Percentiles rank a stretch among this genome's conserved stretches.
Evolutionary conservation across 2,797 vertebrate species (phyloP).

Genomic region (Coluber constrictor): DNA sequence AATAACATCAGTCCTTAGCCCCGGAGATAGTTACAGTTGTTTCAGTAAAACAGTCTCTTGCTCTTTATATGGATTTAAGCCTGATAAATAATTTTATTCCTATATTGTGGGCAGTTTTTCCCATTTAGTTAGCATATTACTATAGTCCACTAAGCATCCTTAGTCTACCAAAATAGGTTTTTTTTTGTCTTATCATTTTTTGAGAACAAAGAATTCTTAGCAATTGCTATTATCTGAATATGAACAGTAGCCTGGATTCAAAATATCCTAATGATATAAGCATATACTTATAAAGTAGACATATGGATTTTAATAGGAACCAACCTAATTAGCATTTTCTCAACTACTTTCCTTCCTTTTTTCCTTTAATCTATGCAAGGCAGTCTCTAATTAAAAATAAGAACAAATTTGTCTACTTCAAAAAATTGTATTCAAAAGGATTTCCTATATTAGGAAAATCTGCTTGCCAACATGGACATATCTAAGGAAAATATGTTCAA

Average conservation of each 20-base stretch:
- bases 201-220: background rate
- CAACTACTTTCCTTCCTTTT: background rate
- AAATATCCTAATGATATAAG: background rate
- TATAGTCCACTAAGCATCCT: background rate
- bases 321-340: background rate
- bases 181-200: background rate
- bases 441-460: background rate
- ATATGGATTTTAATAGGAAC: background rate
- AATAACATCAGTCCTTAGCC: background rate
- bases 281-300: background rate
- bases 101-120: background rate
- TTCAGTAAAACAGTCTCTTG: background rate
- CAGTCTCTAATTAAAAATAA: background rate
- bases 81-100: background rate
- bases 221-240: background rate
- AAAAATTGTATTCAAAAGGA: background rate
- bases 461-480: background rate
- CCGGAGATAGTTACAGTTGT: background rate
- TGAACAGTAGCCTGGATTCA: background rate
- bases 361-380: background rate
- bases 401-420: background rate
- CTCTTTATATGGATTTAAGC: background rate
- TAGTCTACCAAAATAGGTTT: background rate
- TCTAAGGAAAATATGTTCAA: background rate
- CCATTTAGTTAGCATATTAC: background rate